Evolutionary conservation across 2,888 invertebrate genomes (phyloP).

Genomic region (Flabesymbios commensalis): DNA sequence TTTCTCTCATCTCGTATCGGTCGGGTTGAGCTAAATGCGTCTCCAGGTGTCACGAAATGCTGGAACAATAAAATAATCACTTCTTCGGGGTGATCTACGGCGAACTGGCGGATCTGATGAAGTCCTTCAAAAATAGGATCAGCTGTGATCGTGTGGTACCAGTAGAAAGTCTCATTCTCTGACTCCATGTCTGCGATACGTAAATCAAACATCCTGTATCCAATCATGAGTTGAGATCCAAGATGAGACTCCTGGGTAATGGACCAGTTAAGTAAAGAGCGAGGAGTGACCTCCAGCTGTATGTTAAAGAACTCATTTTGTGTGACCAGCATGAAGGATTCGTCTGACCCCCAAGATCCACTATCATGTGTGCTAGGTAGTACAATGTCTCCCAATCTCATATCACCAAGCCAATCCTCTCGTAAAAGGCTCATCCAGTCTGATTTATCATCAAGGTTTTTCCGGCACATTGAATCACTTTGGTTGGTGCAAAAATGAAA

Average conservation of each 20-base stretch:
- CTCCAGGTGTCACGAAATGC: constrained; percentile 1
- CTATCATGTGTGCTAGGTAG: constrained; percentile 4
- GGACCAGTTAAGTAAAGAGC: constrained; percentile 12
- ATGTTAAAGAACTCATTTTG: not conserved
- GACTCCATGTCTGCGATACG: constrained; percentile 6
- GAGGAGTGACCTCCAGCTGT: not conserved
- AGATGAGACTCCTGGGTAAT: constrained; percentile 2
- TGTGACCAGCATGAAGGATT: not conserved
- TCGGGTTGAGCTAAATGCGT: too few species aligned
- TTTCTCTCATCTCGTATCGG: not conserved
- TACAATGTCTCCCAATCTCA: constrained; percentile 2
- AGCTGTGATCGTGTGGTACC: constrained; percentile 12
- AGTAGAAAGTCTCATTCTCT: constrained; percentile 7
- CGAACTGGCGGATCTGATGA: not conserved
- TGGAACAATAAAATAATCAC: not conserved
- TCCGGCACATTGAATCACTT: too few species aligned
- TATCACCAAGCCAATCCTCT: not conserved
- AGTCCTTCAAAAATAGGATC: not conserved
- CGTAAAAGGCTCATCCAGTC: constrained; percentile 8
- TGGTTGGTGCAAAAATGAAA: too few species aligned
- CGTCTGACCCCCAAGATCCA: not conserved
- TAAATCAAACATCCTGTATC: constrained; percentile 10
- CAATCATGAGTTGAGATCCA: not conserved
- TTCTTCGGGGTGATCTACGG: not conserved
- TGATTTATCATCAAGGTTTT: not conserved